Base-by-base conservation (phyloP, 2,113 vertebrate species). In the Dunckerocampus dactyliophorus region DNA sequence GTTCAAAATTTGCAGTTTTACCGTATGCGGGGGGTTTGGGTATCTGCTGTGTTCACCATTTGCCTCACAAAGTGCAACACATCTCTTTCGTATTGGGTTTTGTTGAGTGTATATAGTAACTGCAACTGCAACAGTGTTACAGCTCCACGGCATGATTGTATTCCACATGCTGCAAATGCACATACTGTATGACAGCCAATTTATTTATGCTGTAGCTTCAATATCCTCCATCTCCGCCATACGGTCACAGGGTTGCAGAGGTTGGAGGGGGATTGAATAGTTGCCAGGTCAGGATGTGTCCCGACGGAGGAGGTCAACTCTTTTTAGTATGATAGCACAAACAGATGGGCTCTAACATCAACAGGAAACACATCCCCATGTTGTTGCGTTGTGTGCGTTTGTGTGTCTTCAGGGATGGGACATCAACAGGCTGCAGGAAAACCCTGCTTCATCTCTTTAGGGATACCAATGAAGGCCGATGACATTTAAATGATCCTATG, bases 271-370 rank as follows among this genome's bases (percentile, higher is more conserved):
- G 69, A 55, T 77, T 59, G 55, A 75, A 50, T 51, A 21, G 20
- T 10, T 55, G 52, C 74, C 64, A 62, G 50, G 58, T 53, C 76
- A 67, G 73, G 73, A 76, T 64, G 67, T 62, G 47, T 78, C 62
- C 49, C 60, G 0, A 28, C 5, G 48, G 65, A 71, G 9, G 51
- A 42, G 59, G 56, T 68, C 19, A 20, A n/a, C 46, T 20, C n/a
- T 47, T 75, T 46, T 47, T 56, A 28, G 13, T 64, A 10, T 61
- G 72, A 77, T 73, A 54, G 71, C 65, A 64, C 58, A 24, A 76
- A 60, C 82, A 87, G 76, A 86, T 81, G 82, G 75, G 46, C 51
- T 65, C 68, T 13, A 71, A 82, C 61, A 77, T 81, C 77, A 83
- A 80, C 87, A 82, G 85, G 84, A 84, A 88, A 74, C 72, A 61